These are phyloP conservation scores for Cheirogaleus major DNA, from an alignment of 2,797 vertebrate genomes.

Conservation along the genomic window DNA sequence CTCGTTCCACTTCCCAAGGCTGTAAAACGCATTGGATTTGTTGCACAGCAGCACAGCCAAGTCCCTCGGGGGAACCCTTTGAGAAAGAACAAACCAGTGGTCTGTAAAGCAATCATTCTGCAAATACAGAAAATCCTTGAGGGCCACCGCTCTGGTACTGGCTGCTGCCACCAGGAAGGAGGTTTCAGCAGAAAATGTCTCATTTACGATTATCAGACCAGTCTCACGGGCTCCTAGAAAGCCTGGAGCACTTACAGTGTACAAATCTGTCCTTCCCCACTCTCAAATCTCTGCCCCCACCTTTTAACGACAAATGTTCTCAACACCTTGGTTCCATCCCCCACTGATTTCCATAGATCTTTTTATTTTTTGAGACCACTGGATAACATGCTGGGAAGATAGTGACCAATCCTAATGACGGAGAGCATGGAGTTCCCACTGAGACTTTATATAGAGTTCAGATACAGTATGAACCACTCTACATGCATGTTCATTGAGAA, in stretches of 20 bases:
- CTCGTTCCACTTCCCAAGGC: constrained; percentile 83
- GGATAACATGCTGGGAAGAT: not conserved
- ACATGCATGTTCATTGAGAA: not conserved
- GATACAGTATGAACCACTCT: not conserved
- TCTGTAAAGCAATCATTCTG: not conserved
- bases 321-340: not conserved
- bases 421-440: not conserved
- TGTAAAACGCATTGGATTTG: constrained; percentile 85
- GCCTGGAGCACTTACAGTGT: not conserved
- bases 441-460: not conserved
- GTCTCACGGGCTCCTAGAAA: not conserved
- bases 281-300: not conserved
- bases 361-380: not conserved
- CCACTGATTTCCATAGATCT: not conserved
- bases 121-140: not conserved
- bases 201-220: not conserved
- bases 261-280: not conserved
- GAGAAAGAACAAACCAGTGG: constrained; percentile 47
- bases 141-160: not conserved
- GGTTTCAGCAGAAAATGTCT: not conserved
- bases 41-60: constrained; percentile 86
- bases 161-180: not conserved
- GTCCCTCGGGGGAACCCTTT: constrained; percentile 78
- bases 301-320: not conserved
- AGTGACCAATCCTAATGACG: not conserved